Base-by-base conservation (phyloP, 1,140 invertebrate species). In the Ylistrum balloti region DNA sequence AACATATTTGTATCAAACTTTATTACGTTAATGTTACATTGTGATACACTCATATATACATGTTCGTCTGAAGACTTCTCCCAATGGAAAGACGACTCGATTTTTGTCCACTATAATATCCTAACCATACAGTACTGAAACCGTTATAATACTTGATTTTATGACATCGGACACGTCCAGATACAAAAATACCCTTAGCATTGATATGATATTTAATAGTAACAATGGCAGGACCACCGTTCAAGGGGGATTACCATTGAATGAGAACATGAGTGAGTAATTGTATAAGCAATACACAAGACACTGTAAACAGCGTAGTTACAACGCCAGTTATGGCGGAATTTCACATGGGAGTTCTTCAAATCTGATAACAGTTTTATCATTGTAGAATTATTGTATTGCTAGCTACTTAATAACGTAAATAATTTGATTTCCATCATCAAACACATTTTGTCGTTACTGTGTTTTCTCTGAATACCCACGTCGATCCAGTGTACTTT, bases 371-470 rank as follows among this genome's bases (percentile, higher is more conserved):
- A 74, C 56, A 74, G n/a, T 28, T 45, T 45, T 45, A 45, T 45
- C 9, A 0, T 17, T 28, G 56, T 28, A n/a, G n/a, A 74, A 74
- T 74, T 74, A 5, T 11, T n/a, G 56, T 11, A 11, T 74, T 28
- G 17, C 56, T 74, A 7, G 22, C 56, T 74, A n/a, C 56, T 74
- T 74, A 74, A 74, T n/a, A 74, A 74, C n/a, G 56, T 74, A 74
- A 74, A 74, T 74, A 74, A 74, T 74, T 74, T 74, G 56, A 74
- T 74, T 74, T 74, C 56, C 9, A 74, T 74, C 5, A 17, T n/a
- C 56, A 74, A 45, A 74, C 28, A 74, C 56, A 74, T 74, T 74
- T 74, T 5, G n/a, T 74, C 20, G 15, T 28, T 28, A 1, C 22
- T n/a, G 22, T 56, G 17, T 28, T 74, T 11, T 5, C 22, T 5